Conservation (phyloP, 2,113 vertebrate genomes). For the Cyprinodon variegatus region DNA sequence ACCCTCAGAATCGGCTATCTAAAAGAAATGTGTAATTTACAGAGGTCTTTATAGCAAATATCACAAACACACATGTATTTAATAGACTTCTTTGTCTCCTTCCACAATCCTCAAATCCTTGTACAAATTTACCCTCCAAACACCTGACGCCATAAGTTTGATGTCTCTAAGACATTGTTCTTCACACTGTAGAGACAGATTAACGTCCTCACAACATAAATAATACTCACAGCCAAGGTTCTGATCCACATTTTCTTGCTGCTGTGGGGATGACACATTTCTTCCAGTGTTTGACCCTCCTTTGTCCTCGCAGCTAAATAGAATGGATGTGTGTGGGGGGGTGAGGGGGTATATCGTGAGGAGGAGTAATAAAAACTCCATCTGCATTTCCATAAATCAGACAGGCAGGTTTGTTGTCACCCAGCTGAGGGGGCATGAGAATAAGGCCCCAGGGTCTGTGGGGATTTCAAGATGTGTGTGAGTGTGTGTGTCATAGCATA, state of each 20-base stretch:
- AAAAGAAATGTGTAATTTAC: too few relatives aligned
- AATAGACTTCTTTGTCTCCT: too few relatives aligned
- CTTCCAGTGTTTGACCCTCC: constrained; percentile 50
- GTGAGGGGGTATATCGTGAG: constrained; percentile 19
- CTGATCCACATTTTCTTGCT: constrained; percentile 14
- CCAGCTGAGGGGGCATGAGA: constrained; percentile 47
- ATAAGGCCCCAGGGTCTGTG: constrained; percentile 45
- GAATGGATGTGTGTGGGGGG: constrained; percentile 8
- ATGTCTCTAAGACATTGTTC: constrained; percentile 2
- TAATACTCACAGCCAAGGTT: constrained; percentile 16
- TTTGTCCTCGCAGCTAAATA: constrained; percentile 41
- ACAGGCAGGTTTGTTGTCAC: constrained; percentile 47
- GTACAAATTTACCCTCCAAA: too few relatives aligned
- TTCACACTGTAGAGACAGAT: constrained; percentile 1
- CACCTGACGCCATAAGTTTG: neutral
- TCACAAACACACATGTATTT: too few relatives aligned
- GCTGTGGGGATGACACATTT: constrained; percentile 45
- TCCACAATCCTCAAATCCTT: too few relatives aligned
- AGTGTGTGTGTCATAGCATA: constrained; percentile 16
- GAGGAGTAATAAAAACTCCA: constrained; percentile 55
- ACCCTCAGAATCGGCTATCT: too few relatives aligned
- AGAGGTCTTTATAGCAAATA: too few relatives aligned
- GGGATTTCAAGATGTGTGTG: constrained; percentile 25
- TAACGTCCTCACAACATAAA: constrained; percentile 9
- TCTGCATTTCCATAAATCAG: constrained; percentile 70